Percentiles rank a stretch among this genome's conserved stretches.
Evolutionary conservation across 2,888 invertebrate genomes (phyloP).

Genomic region (Leptinotarsa tumamoca): DNA sequence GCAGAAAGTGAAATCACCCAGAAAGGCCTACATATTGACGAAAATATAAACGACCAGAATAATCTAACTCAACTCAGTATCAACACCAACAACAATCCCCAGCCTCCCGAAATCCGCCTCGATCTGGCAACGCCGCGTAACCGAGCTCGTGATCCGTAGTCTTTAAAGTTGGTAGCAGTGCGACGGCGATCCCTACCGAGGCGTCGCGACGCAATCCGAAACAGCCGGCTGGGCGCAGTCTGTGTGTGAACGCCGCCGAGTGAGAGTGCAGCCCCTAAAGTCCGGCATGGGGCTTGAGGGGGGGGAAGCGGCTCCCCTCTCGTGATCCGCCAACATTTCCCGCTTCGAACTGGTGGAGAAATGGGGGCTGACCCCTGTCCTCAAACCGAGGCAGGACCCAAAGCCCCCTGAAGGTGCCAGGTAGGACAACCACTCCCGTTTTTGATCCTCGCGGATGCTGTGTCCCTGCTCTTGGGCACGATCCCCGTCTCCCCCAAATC

Average conservation of each 20-base stretch:
- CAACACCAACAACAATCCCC: not conserved
- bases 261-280: slow-evolving; percentile 63
- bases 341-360: slow-evolving; percentile 97
- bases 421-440: slow-evolving; percentile 67
- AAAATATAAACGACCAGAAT: too few species aligned
- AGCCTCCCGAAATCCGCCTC: not conserved
- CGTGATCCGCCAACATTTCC: slow-evolving; percentile 91
- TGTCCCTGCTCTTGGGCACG: slow-evolving; percentile 24
- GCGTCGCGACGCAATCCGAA: slow-evolving; percentile 46
- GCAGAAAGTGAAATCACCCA: too few species aligned
- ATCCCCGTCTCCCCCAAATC: not conserved
- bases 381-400: slow-evolving; percentile 95
- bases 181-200: slow-evolving; percentile 55
- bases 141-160: slow-evolving; percentile 34
- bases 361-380: slow-evolving; percentile 98
- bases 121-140: slow-evolving; percentile 35
- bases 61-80: too few species aligned
- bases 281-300: slow-evolving; percentile 73
- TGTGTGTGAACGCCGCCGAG: slow-evolving; percentile 66
- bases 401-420: slow-evolving; percentile 84
- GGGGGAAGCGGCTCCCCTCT: slow-evolving; percentile 73
- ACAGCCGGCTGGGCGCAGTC: slow-evolving; percentile 64
- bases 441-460: slow-evolving; percentile 55
- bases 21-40: too few species aligned
- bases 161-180: slow-evolving; percentile 60